Percentiles rank a stretch among this genome's conserved stretches.
Evolutionary conservation across 2,888 invertebrate genomes (phyloP).

Genomic region (Drepana falcataria): DNA sequence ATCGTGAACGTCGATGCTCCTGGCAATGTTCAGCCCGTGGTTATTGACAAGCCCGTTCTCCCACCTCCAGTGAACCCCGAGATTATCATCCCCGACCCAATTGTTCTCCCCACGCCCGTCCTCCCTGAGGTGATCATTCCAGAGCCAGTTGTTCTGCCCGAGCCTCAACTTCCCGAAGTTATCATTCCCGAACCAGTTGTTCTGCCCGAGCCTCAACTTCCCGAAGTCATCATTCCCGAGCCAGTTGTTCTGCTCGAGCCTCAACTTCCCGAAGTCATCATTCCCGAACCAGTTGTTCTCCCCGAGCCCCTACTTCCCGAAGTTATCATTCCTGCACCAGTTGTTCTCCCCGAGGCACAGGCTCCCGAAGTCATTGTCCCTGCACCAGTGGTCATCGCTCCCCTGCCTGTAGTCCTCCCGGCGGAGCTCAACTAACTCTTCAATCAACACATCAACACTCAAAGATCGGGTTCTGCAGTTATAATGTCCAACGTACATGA

Average conservation of each 20-base stretch:
- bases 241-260: conserved; percentile 11
- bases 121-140: conserved; percentile 10
- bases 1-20: conserved; percentile 44
- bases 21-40: conserved; percentile 12
- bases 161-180: conserved; percentile 9
- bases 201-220: conserved; percentile 11
- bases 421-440: conserved; percentile 6
- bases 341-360: conserved; percentile 10
- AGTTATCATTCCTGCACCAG: conserved; percentile 6
- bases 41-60: neutral
- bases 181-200: conserved; percentile 7
- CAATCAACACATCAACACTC: no score
- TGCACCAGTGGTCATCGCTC: conserved; percentile 6
- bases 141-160: conserved; percentile 9
- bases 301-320: conserved; percentile 11
- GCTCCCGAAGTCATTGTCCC: conserved; percentile 9
- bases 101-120: conserved; percentile 6
- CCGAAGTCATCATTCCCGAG: conserved; percentile 8
- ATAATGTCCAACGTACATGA: no score
- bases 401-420: conserved; percentile 10
- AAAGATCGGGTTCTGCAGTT: no score
- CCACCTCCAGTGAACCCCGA: conserved; percentile 4
- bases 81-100: conserved; percentile 8
- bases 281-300: conserved; percentile 7
- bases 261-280: conserved; percentile 9